These are phyloP conservation scores for Myripristis murdjan DNA, from an alignment of 2,797 vertebrate genomes.

Conservation along the genomic window DNA sequence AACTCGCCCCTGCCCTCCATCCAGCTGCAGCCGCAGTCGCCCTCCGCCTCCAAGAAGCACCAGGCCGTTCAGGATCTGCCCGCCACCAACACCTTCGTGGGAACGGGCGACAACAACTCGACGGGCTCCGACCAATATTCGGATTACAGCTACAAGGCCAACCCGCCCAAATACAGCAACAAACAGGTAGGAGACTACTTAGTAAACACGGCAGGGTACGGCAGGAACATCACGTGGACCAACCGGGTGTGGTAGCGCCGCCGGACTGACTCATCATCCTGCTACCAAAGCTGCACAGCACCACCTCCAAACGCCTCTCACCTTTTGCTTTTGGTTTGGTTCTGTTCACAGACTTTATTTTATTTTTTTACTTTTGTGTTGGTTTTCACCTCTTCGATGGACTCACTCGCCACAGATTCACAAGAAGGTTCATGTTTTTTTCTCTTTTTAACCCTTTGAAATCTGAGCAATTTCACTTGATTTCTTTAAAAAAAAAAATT, in stretches of 20 bases:
- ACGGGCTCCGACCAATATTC: slow-evolving; percentile 99
- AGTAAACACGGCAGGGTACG: slow-evolving; percentile 89
- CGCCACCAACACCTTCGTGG: slow-evolving; percentile 98
- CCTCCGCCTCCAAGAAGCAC: slow-evolving; percentile 99
- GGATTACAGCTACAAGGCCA: slow-evolving; percentile 99
- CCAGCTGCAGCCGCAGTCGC: slow-evolving; percentile 97
- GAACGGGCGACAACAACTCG: slow-evolving; percentile 97
- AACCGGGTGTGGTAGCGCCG: slow-evolving; percentile 91
- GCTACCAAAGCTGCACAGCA: slow-evolving; percentile 78
- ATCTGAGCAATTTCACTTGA: too few relatives aligned
- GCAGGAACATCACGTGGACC: slow-evolving; percentile 92
- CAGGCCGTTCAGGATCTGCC: slow-evolving; percentile 99
- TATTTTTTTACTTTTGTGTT: slow-evolving; percentile 59
- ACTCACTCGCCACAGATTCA: too few relatives aligned
- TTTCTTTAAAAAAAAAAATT: too few relatives aligned
- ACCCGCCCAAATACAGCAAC: slow-evolving; percentile 98
- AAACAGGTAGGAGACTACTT: slow-evolving; percentile 99
- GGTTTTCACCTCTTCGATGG: slow-evolving; percentile 49
- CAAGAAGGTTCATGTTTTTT: too few relatives aligned
- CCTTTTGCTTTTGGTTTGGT: slow-evolving; percentile 48
- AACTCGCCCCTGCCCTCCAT: slow-evolving; percentile 98
- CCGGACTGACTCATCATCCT: slow-evolving; percentile 72
- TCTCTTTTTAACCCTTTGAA: too few relatives aligned
- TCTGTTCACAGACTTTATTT: slow-evolving; percentile 67
- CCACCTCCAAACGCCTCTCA: slow-evolving; percentile 43